Evolutionary conservation across 2,888 invertebrate species (phyloP).

Genomic region (Dimorphilus gyrociliatus): DNA sequence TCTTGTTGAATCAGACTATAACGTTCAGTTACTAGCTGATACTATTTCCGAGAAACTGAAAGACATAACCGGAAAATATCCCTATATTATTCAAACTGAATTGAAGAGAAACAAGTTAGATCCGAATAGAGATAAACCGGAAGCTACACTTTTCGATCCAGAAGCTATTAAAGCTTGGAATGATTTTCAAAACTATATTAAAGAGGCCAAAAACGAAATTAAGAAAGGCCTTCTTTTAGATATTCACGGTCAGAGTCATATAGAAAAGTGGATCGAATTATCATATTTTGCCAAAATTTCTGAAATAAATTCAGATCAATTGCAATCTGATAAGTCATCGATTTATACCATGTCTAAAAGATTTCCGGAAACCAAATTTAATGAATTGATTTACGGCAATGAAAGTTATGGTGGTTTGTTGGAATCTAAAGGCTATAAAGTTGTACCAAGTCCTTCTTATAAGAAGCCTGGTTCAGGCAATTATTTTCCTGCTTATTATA

Average conservation of each 20-base stretch:
- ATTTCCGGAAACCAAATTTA: too few species aligned
- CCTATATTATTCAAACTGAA: constrained; percentile 8
- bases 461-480: constrained; percentile 5
- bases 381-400: constrained; percentile 7
- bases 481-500: constrained; percentile 12
- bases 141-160: constrained; percentile 8
- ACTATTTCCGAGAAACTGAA: constrained; percentile 4
- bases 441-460: constrained; percentile 11
- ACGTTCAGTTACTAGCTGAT: constrained; percentile 3
- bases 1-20: too few species aligned
- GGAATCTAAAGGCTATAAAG: constrained; percentile 8
- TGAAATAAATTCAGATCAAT: constrained; percentile 3
- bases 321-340: constrained; percentile 6
- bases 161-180: constrained; percentile 9
- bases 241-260: constrained; percentile 12
- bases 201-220: constrained; percentile 8
- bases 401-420: constrained; percentile 10
- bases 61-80: constrained; percentile 5
- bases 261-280: constrained; percentile 9
- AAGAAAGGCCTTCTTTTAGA: constrained; percentile 10
- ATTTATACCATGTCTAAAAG: constrained; percentile 5
- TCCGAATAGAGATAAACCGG: constrained; percentile 7
- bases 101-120: constrained; percentile 10
- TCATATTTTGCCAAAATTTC: too few species aligned
- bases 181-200: constrained; percentile 10